Evolutionary conservation across 2,888 invertebrate species (phyloP), one percentile per base, ranked within the genome.

Genomic region (Dexiosoma caninum): DNA sequence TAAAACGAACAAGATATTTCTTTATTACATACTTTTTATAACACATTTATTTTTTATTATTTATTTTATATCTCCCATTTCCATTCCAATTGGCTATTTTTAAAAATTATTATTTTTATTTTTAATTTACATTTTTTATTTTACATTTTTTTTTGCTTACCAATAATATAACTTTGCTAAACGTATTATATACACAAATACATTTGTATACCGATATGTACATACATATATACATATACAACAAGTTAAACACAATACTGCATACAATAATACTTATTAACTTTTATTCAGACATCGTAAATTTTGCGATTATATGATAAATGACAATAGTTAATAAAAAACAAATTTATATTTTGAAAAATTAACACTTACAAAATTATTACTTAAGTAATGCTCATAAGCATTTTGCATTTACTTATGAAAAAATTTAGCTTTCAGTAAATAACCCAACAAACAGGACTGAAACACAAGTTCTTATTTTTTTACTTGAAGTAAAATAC

Each of bases 331-430:
- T 69, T 67, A 81, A 76, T 80, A 75, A 81, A 76, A 76, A 35
- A 49, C 21, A 60, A 75, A 77, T 70, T 81, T 81, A 62, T 81
- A 77, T 77, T 77, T 81, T 81, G 77, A 77, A 81, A 81, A 81
- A 51, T 44, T 74, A 74, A 80, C 75, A 53, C 35, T 40, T 10
- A 32, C 16, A 40, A 32, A 64, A 9, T 53, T 59, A 51, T 67
- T 75, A 57, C 19, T 67, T 79, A 66, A 59, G n/a, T 64, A 35
- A 32, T 53, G 42, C 16, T 19, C 70, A 70, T 64, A 35, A 37
- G 42, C 42, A 69, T 62, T 72, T 62, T 72, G 62, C 72, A 77
- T 77, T 74, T 60, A 57, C 62, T 55, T 40, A 53, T 53, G 44
- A 60, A 37, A 42, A 59, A 46, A 35, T 16, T 59, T 7, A 53